These are phyloP conservation scores for Dolomedes plantarius DNA, from an alignment of 2,888 invertebrate genomes.

Conservation along the genomic window DNA sequence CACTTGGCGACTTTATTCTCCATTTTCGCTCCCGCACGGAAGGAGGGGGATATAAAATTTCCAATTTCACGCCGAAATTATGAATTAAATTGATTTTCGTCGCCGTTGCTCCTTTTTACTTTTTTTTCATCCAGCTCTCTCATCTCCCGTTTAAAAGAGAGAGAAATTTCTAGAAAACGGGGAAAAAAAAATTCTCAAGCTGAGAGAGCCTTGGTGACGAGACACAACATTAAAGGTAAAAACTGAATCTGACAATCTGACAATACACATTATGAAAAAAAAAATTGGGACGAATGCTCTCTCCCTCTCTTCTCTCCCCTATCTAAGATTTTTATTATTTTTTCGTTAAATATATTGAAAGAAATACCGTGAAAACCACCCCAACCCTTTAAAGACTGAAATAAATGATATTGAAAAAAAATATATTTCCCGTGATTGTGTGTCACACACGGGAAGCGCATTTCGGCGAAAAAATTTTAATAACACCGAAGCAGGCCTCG, in stretches of 20 bases:
- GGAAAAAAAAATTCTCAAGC: too few relatives aligned
- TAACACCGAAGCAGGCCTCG: not conserved
- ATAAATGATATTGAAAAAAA: conserved; percentile 12
- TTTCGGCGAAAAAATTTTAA: conserved; percentile 7
- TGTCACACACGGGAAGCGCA: not conserved
- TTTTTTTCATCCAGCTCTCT: too few relatives aligned
- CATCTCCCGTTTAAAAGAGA: too few relatives aligned
- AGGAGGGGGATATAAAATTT: not conserved
- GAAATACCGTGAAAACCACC: not conserved
- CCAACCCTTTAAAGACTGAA: conserved; percentile 13
- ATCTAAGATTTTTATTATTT: too few relatives aligned
- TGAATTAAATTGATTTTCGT: conserved; percentile 69
- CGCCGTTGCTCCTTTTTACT: not conserved
- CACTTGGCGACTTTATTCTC: too few relatives aligned
- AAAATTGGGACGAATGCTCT: too few relatives aligned
- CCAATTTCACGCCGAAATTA: conserved; percentile 49
- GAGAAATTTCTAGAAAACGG: too few relatives aligned
- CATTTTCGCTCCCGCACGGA: not conserved
- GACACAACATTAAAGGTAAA: not conserved
- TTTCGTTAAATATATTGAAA: not conserved
- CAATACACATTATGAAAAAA: conserved; percentile 10
- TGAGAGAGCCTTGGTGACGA: too few relatives aligned
- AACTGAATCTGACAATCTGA: conserved; percentile 9
- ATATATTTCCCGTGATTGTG: too few relatives aligned
- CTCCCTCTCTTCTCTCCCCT: too few relatives aligned